phyloP scores from a whole-genome alignment of 2,113 vertebrate genomes.

The Steatornis caripensis region DNA sequence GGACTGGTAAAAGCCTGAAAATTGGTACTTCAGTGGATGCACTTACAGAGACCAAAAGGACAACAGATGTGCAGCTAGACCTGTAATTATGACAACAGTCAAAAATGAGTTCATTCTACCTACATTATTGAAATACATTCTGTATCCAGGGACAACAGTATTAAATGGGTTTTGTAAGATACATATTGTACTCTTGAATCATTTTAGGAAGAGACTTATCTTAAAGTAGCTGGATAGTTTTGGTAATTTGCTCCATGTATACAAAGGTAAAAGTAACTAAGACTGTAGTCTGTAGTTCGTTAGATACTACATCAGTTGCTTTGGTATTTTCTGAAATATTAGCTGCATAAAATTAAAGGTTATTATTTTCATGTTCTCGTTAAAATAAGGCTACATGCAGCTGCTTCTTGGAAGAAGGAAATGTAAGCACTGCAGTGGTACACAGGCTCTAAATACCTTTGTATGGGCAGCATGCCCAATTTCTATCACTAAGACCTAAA shows the following conservation, averaged over 20 bases:
- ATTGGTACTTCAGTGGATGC: neutral
- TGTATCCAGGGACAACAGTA: neutral
- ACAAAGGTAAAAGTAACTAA: neutral
- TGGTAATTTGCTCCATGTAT: neutral
- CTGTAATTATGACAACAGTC: neutral
- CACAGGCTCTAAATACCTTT: neutral
- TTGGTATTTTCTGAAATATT: conserved; percentile 7
- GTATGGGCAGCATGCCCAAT: neutral
- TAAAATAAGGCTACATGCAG: neutral
- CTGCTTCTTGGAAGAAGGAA: neutral
- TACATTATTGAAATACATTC: neutral
- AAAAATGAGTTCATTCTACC: neutral
- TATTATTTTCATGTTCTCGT: neutral
- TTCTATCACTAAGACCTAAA: neutral
- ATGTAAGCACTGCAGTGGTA: neutral
- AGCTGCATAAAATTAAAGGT: neutral
- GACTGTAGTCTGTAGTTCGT: neutral
- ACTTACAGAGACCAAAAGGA: neutral
- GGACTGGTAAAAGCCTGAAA: neutral
- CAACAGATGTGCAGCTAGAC: neutral
- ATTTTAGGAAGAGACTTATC: neutral
- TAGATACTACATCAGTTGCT: neutral
- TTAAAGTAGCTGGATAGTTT: neutral
- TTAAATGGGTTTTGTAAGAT: neutral
- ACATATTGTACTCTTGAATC: neutral